Conservation (phyloP, 2,113 vertebrate species). For the Climacteris rufus region DNA sequence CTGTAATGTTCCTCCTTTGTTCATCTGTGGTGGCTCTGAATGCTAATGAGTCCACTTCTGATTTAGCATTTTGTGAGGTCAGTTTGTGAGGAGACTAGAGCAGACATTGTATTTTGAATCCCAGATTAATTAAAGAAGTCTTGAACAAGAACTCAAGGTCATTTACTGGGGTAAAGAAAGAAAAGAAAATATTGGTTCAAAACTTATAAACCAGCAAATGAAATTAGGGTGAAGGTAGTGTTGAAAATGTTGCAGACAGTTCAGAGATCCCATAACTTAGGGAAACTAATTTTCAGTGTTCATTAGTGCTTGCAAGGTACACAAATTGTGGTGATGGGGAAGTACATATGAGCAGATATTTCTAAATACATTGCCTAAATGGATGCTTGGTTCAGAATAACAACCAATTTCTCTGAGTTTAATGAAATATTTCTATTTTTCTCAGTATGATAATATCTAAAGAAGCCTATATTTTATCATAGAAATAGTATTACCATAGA, state of each 20-base stretch:
- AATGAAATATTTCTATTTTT: background rate
- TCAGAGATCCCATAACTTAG: background rate
- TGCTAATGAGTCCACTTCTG: conserved; percentile 47
- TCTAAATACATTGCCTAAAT: background rate
- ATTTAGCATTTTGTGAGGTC: conserved; percentile 37
- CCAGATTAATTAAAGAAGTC: conserved; percentile 6
- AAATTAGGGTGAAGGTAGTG: background rate
- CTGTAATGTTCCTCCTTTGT: conserved; percentile 13
- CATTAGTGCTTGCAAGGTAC: background rate
- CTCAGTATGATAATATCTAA: background rate
- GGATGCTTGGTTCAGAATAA: background rate
- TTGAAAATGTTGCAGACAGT: background rate
- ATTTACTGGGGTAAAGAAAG: background rate
- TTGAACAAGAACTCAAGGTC: background rate
- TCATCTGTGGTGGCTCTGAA: background rate
- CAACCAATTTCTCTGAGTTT: background rate
- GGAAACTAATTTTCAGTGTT: background rate
- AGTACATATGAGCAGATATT: background rate
- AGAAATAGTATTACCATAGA: background rate
- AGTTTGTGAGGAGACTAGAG: background rate
- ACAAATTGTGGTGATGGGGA: background rate
- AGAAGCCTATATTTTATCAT: background rate
- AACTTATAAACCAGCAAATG: background rate
- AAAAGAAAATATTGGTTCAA: background rate
- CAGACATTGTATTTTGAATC: background rate